Evolutionary conservation across 1,140 invertebrate species (phyloP).

Genomic region (Leptoteleia sp.): DNA sequence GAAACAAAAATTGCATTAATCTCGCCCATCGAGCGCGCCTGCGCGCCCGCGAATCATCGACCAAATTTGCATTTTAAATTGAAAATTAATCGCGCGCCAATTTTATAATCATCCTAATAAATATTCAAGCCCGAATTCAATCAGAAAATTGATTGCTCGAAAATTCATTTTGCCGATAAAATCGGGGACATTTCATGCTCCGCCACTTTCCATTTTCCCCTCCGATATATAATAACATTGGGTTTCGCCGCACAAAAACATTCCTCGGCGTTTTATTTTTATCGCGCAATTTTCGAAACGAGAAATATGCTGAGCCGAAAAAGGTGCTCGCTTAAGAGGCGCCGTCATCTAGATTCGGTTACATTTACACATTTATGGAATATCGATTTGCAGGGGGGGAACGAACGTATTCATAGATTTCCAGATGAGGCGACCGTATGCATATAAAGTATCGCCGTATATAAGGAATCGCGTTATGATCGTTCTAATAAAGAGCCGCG

Average conservation of each 20-base stretch:
- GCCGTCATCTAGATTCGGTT: slow-evolving; percentile 68
- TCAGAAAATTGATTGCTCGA: slow-evolving; percentile 45
- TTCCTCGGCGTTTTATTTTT: slow-evolving; percentile 57
- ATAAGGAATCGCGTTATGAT: slow-evolving; percentile 50
- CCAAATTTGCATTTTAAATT: slow-evolving; percentile 32
- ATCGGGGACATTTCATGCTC: slow-evolving; percentile 33
- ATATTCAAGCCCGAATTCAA: slow-evolving; percentile 34
- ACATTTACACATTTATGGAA: slow-evolving; percentile 79
- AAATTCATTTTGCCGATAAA: slow-evolving; percentile 49
- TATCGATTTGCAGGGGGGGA: slow-evolving; percentile 73
- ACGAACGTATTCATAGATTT: slow-evolving; percentile 64
- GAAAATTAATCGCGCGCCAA: slow-evolving; percentile 9
- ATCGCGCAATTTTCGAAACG: slow-evolving; percentile 63
- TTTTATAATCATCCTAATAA: slow-evolving; percentile 28
- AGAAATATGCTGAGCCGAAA: slow-evolving; percentile 64
- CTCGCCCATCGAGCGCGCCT: too few species aligned
- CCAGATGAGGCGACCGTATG: slow-evolving; percentile 46
- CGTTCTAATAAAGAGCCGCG: slow-evolving; percentile 43
- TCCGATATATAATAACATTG: slow-evolving; percentile 54
- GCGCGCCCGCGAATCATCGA: neutral
- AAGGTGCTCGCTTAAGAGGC: slow-evolving; percentile 55
- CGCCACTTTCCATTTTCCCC: slow-evolving; percentile 34
- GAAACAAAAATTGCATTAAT: too few species aligned
- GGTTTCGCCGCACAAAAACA: slow-evolving; percentile 43
- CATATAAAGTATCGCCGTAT: slow-evolving; percentile 57